Evolutionary conservation across 2,888 invertebrate species (phyloP), one percentile per base, ranked within the genome.

Genomic region (Apocheima hispidaria): DNA sequence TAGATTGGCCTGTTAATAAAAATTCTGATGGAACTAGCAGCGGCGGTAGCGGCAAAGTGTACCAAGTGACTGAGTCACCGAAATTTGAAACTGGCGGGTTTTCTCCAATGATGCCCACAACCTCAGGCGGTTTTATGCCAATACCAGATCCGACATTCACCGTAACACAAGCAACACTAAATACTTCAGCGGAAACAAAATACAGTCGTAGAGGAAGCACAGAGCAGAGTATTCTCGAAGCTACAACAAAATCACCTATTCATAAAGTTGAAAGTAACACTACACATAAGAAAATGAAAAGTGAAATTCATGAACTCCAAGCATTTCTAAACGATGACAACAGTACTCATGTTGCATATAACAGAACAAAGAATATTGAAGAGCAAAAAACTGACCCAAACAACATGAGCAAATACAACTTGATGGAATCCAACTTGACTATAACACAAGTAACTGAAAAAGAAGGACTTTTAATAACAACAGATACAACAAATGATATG

Each of bases 11-110:
- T n/a, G 87, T 86, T 20, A 85, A 82, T 59, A 87, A 86, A 77
- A 81, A 74, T 21, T 88, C 72, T 16, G 88, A 88, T n/a, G 74
- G 81, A 51, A 74, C 65, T 14, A 41, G 48, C 16, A 41, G 56
- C 4, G 49, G 49, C 12, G 41, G 43, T 16, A 48, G 52, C 12
- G 59, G 53, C 10, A 57, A 83, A 60, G 88, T 87, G 73, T 88
- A 87, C 72, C 80, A 84, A 63, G 71, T 74, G 57, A 81, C 86
- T 70, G 94, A 94, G 36, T 83, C 92, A 53, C 95, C 95, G 0
- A 94, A 94, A 76, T 94, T 96, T 53, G 95, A 96, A 85, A 94
- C 94, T 18, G 96, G 96, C 14, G 97, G 97, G 1, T 97, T 97
- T 78, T 90, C 95, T 12, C 97, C 97, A 14, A 93, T 96, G 74